These are phyloP conservation scores for Caenorhabditis parvicauda DNA, from an alignment of 2,888 invertebrate species.

Conservation along the genomic window DNA sequence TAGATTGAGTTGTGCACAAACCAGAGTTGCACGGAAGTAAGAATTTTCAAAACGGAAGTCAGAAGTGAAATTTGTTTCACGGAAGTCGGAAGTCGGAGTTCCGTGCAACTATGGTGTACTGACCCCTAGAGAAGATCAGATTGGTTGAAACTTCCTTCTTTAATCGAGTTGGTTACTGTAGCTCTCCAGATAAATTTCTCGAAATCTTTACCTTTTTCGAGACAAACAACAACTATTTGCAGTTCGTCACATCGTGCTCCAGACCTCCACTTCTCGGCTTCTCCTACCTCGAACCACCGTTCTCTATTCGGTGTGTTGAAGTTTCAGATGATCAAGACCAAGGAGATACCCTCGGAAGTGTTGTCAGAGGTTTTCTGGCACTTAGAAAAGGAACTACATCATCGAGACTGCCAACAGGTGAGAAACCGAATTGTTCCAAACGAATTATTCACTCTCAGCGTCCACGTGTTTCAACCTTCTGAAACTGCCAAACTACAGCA, in stretches of 20 bases:
- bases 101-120: too few species aligned
- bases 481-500: slow-evolving; percentile 96
- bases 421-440: slow-evolving; percentile 27
- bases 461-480: slow-evolving; percentile 98
- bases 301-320: slow-evolving; percentile 97
- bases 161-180: background rate
- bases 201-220: too few species aligned
- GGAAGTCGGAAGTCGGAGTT: too few species aligned
- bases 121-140: slow-evolving; percentile 4
- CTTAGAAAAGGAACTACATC: slow-evolving; percentile 90
- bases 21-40: too few species aligned
- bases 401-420: slow-evolving; percentile 34
- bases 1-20: too few species aligned
- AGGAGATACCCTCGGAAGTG: slow-evolving; percentile 78
- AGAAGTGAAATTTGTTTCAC: too few species aligned
- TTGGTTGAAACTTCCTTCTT: background rate
- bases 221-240: slow-evolving; percentile 71
- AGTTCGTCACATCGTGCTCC: slow-evolving; percentile 97
- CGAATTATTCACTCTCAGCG: slow-evolving; percentile 83
- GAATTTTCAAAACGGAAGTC: too few species aligned
- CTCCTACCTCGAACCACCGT: slow-evolving; percentile 89
- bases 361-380: slow-evolving; percentile 94
- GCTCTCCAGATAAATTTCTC: background rate
- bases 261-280: slow-evolving; percentile 93
- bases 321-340: slow-evolving; percentile 84